Evolutionary conservation across 2,113 vertebrate species (phyloP).

Genomic region (Scomber colias): DNA sequence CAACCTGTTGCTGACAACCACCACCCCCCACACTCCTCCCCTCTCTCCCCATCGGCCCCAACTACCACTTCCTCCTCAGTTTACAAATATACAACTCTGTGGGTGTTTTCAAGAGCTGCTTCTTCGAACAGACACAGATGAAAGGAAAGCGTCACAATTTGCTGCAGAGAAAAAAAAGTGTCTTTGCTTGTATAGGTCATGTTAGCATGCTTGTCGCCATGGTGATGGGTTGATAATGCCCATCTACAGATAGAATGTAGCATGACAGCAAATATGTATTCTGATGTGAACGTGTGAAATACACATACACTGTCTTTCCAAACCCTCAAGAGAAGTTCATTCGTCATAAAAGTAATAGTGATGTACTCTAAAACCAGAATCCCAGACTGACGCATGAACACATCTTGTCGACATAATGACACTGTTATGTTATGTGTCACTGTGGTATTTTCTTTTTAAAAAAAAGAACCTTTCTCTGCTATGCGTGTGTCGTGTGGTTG

Average conservation of each 20-base stretch:
- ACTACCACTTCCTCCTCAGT: conserved; percentile 76
- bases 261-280: neutral
- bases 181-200: neutral
- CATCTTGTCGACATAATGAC: neutral
- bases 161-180: neutral
- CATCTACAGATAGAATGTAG: no score
- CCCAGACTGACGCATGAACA: neutral
- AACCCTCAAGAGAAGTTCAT: no score
- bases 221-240: conserved; percentile 9
- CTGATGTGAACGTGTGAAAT: neutral
- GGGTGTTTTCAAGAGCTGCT: conserved; percentile 69
- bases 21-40: neutral
- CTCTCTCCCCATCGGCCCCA: conserved; percentile 40
- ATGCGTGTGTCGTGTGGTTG: conserved; percentile 16
- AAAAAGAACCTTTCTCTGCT: neutral
- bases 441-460: neutral
- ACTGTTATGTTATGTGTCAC: neutral
- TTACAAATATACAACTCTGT: conserved; percentile 75
- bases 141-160: conserved; percentile 59
- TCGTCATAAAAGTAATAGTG: neutral
- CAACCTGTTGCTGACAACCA: conserved; percentile 38
- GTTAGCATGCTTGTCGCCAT: neutral
- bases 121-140: conserved; percentile 70
- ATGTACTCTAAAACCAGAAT: neutral
- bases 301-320: neutral